These are phyloP conservation scores for Microtus ochrogaster DNA, from an alignment of 2,113 vertebrate species.

Conservation along the genomic window DNA sequence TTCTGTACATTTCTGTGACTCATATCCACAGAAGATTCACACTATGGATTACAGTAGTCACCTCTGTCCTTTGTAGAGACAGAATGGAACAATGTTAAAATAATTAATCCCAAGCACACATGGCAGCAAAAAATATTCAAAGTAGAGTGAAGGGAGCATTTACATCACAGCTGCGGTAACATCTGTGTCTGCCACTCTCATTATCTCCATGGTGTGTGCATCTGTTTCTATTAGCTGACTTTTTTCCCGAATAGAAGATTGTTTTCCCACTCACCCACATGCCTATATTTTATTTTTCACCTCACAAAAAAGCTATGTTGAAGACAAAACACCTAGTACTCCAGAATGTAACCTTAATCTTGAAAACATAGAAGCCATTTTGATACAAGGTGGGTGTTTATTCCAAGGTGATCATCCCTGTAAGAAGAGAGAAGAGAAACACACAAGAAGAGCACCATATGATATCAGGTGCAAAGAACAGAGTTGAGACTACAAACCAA, in stretches of 20 bases:
- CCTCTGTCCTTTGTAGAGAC: neutral
- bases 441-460: fast-evolving
- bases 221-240: neutral
- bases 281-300: neutral
- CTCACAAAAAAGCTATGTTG: neutral
- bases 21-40: neutral
- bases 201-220: neutral
- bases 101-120: neutral
- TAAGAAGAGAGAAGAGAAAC: neutral
- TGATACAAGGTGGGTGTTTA: neutral
- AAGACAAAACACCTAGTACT: neutral
- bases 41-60: neutral
- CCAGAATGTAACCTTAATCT: neutral
- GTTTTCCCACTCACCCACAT: neutral
- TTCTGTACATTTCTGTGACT: neutral
- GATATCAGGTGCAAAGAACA: neutral
- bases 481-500: too few relatives aligned
- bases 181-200: neutral
- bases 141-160: neutral
- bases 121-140: neutral
- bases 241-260: neutral
- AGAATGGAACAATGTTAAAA: conserved; percentile 13
- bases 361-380: neutral
- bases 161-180: neutral
- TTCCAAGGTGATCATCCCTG: neutral